Evolutionary conservation across 2,888 invertebrate genomes (phyloP), one percentile per base, ranked within the genome.

Genomic region (Anorthoa munda): DNA sequence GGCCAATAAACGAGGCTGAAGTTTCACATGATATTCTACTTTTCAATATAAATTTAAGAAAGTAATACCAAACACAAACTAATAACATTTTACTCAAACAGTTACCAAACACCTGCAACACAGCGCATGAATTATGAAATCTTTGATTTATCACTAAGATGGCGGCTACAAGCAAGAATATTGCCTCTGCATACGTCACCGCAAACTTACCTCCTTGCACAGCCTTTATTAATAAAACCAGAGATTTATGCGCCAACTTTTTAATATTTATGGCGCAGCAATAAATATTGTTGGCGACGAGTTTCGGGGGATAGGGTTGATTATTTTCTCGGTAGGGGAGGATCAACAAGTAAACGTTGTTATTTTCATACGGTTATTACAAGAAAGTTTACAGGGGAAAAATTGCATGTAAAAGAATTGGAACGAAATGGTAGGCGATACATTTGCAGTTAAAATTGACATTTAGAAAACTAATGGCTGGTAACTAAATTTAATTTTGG

Each of bases 261-360:
- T 96, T 96, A 95, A 96, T 96, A 96, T 96, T 96, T 96, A 96
- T 96, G 91, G 92, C 91, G 82, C 79, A 80, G 95, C 93, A 93
- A 96, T 96, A 96, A 96, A 96, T 55, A 55, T 96, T 93, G 86
- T 92, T 92, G 92, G 90, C 93, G 94, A 92, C 93, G 93, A 93
- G 89, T 92, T 92, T 88, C 82, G 78, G 89, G 88, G 92, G 92
- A 93, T 93, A 93, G 95, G 95, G 95, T 95, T 95, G 93, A 94
- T 94, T 93, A 93, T 94, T 94, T 93, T 89, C 92, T 91, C 88
- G 89, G 88, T 86, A 89, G 91, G 93, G 91, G 88, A 86, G 90
- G 90, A 93, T 93, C 95, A 95, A 95, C 95, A 95, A 95, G 95
- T 95, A 90, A 69, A 82, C 76, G 84, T 84, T 82, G 84, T 87